Evolutionary conservation across 1,140 invertebrate genomes (phyloP).

Genomic region (Chlorops oryzae): DNA sequence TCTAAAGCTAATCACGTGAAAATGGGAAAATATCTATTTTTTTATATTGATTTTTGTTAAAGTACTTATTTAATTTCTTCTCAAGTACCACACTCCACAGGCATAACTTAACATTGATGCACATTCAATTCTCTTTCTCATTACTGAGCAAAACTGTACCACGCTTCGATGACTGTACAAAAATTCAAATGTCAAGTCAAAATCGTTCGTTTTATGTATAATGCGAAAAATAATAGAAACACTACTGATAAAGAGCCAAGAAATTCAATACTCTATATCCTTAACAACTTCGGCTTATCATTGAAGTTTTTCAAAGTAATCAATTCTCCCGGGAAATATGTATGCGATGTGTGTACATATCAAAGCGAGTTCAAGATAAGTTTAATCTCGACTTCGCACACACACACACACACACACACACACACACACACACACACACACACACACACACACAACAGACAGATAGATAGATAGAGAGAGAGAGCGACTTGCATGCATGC

Average conservation of each 20-base stretch:
- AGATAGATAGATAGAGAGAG: background rate
- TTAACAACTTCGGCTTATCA: slow-evolving; percentile 43
- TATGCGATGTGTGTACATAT: slow-evolving; percentile 18
- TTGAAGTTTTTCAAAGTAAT: slow-evolving; percentile 37
- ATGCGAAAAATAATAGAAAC: background rate
- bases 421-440: slow-evolving; percentile 14
- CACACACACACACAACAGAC: background rate
- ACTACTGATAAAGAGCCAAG: slow-evolving; percentile 13
- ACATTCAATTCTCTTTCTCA: too few relatives aligned
- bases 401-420: slow-evolving; percentile 18
- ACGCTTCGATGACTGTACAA: too few relatives aligned
- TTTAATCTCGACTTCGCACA: slow-evolving; percentile 23
- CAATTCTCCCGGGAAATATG: slow-evolving; percentile 20
- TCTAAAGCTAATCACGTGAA: background rate
- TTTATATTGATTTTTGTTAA: background rate
- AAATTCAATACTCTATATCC: slow-evolving; percentile 44
- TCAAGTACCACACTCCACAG: too few relatives aligned
- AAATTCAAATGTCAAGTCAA: too few relatives aligned
- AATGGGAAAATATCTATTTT: background rate
- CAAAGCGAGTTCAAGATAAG: slow-evolving; percentile 19
- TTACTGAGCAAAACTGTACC: too few relatives aligned
- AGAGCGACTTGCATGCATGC: background rate
- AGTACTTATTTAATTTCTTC: too few relatives aligned
- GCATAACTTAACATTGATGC: too few relatives aligned
- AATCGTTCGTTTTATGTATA: background rate